Percentiles rank a stretch among this genome's conserved stretches.
These are phyloP conservation scores for Petroica traversi DNA, from an alignment of 2,113 vertebrate genomes.

Conservation along the genomic window DNA sequence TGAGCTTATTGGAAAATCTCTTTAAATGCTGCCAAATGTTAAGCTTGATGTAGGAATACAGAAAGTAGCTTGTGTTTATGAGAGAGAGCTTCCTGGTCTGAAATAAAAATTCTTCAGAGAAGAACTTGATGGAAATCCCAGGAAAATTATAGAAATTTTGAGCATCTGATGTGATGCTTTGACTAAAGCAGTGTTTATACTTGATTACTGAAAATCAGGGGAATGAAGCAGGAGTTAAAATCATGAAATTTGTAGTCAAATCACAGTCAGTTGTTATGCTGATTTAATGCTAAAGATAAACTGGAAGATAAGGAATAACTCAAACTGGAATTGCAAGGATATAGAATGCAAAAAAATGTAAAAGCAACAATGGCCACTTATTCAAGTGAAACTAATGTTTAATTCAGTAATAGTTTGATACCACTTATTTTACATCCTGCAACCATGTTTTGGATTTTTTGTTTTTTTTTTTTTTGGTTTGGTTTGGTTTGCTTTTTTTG, in stretches of 20 bases:
- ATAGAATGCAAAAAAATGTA: background rate
- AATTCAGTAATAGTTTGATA: background rate
- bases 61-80: background rate
- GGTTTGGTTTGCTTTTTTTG: no score
- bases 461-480: background rate
- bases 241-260: background rate
- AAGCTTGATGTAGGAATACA: background rate
- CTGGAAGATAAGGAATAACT: background rate
- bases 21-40: background rate
- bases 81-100: background rate
- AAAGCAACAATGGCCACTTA: background rate
- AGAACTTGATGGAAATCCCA: background rate
- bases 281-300: background rate
- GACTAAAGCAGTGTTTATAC: background rate
- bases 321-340: background rate
- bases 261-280: background rate
- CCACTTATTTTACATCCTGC: background rate
- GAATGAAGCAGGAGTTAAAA: background rate
- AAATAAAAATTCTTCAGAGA: background rate
- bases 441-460: fast-evolving
- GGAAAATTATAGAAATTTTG: background rate
- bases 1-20: background rate
- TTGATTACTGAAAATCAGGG: background rate
- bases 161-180: background rate
- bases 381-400: background rate